phyloP scores from a whole-genome alignment of 2,113 vertebrate species.

The Edolisoma coerulescens region DNA sequence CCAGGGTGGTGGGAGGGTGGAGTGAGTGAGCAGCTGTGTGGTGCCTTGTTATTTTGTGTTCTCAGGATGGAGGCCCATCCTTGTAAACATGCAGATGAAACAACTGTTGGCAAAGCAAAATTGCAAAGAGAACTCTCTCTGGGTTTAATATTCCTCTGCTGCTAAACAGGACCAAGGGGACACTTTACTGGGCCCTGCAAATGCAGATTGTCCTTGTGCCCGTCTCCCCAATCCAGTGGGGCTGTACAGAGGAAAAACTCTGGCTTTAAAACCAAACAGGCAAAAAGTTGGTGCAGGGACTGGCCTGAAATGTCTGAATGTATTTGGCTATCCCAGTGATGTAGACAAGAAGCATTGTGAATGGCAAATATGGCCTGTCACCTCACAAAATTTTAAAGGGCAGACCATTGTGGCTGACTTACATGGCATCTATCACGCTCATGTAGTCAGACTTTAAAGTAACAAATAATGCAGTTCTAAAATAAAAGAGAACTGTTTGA shows the following conservation, averaged over 20 bases:
- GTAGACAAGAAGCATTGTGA: background rate
- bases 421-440: background rate
- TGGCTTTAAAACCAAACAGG: background rate
- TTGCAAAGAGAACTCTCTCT: background rate
- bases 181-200: background rate
- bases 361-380: background rate
- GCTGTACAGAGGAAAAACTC: background rate
- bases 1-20: background rate
- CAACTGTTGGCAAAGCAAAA: background rate
- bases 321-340: background rate
- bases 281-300: background rate
- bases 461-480: background rate
- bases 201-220: background rate
- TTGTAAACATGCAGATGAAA: background rate
- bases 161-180: background rate
- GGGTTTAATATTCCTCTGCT: background rate
- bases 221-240: background rate
- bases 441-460: background rate
- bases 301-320: background rate
- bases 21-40: background rate
- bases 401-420: background rate
- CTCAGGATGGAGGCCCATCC: background rate
- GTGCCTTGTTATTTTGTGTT: background rate
- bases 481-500: background rate
- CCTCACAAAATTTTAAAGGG: background rate